These are phyloP conservation scores for Meiosimyza decipiens DNA, from an alignment of 2,888 invertebrate genomes.

Conservation along the genomic window DNA sequence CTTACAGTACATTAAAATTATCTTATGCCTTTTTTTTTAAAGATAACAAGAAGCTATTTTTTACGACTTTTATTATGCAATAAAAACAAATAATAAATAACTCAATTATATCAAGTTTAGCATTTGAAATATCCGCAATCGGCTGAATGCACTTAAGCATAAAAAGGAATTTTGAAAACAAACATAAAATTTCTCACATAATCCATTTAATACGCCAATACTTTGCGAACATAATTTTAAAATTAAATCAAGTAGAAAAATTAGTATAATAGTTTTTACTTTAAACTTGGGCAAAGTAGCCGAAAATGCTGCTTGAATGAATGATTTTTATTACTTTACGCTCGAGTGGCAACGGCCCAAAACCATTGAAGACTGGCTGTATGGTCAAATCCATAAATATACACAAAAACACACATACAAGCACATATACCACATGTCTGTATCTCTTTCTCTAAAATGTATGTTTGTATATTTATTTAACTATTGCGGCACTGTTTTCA, in stretches of 20 bases:
- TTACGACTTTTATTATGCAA: too few relatives aligned
- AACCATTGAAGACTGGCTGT: conserved; percentile 39
- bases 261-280: conserved; percentile 34
- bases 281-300: conserved; percentile 32
- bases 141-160: too few relatives aligned
- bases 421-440: conserved; percentile 5
- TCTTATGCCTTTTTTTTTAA: too few relatives aligned
- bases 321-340: conserved; percentile 48
- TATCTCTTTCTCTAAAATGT: not conserved
- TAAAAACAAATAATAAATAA: too few relatives aligned
- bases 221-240: conserved; percentile 8
- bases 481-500: too few relatives aligned
- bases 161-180: too few relatives aligned
- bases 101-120: too few relatives aligned
- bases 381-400: not conserved
- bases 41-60: too few relatives aligned
- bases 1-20: too few relatives aligned
- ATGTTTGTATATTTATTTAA: too few relatives aligned
- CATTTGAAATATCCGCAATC: too few relatives aligned
- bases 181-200: too few relatives aligned
- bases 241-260: conserved; percentile 35
- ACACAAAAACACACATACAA: conserved; percentile 41
- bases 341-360: conserved; percentile 44
- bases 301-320: conserved; percentile 35
- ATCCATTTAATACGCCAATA: not conserved